Percentiles rank a stretch among this genome's conserved stretches.
These are phyloP conservation scores for Panzeria rudis DNA, from an alignment of 2,888 invertebrate species.

Conservation along the genomic window DNA sequence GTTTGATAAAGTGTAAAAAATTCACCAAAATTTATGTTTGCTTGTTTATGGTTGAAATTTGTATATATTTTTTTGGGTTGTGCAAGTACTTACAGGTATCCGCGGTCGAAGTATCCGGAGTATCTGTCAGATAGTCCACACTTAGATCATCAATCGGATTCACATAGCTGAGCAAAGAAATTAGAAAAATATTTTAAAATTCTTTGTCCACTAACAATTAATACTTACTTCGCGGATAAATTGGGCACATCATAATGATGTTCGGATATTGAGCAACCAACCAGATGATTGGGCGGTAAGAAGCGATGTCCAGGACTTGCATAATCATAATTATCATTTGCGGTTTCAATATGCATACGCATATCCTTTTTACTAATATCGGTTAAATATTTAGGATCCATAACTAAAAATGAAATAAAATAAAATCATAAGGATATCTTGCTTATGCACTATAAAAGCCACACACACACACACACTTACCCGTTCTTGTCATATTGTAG, in stretches of 20 bases:
- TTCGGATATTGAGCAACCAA: slow-evolving; percentile 88
- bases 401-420: slow-evolving; percentile 86
- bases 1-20: no score
- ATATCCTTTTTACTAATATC: slow-evolving; percentile 92
- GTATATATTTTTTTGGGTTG: no score
- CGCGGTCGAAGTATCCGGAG: slow-evolving; percentile 82
- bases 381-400: slow-evolving; percentile 94
- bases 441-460: neutral
- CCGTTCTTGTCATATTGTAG: slow-evolving; percentile 83
- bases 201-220: neutral
- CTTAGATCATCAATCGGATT: slow-evolving; percentile 83
- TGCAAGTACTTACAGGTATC: slow-evolving; percentile 84
- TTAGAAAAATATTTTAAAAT: neutral
- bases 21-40: no score
- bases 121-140: slow-evolving; percentile 81
- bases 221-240: slow-evolving; percentile 87
- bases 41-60: no score
- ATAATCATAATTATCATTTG: slow-evolving; percentile 92
- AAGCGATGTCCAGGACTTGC: slow-evolving; percentile 86
- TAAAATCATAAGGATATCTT: neutral
- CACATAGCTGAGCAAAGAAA: slow-evolving; percentile 79
- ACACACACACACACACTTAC: slow-evolving; percentile 74
- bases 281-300: slow-evolving; percentile 78
- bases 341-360: slow-evolving; percentile 85
- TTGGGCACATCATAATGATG: slow-evolving; percentile 96